Percentiles rank a stretch among this genome's conserved stretches.
Evolutionary conservation across 2,797 vertebrate species (phyloP).

Genomic region (Mus spretus): DNA sequence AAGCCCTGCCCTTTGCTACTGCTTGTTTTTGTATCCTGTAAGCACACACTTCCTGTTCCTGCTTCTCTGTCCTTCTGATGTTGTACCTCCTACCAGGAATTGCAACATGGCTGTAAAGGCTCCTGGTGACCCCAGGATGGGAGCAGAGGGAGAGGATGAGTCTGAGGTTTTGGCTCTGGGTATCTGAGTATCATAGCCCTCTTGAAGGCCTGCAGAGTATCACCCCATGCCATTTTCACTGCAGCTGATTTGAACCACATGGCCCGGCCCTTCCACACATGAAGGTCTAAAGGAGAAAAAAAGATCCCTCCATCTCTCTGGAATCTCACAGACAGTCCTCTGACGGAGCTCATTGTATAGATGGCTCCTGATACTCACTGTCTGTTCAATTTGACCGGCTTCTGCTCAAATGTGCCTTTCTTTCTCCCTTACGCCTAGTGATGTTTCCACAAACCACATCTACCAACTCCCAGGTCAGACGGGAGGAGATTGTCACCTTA

Average conservation of each 20-base stretch:
- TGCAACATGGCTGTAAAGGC: conserved; percentile 1
- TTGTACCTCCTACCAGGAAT: conserved; percentile 6
- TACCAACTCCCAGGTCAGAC: not conserved
- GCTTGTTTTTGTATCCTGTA: not conserved
- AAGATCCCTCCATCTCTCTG: not conserved
- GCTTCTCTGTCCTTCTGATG: not conserved
- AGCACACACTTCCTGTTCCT: not conserved
- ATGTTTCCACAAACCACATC: conserved; percentile 55
- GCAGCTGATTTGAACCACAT: not conserved
- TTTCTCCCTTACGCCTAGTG: conserved; percentile 11
- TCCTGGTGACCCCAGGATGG: conserved; percentile 36
- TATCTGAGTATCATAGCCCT: not conserved
- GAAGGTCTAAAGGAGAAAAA: not conserved
- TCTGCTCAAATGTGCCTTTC: conserved; percentile 1
- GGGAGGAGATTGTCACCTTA: conserved; percentile 29
- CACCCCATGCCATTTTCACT: not conserved
- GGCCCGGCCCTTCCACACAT: not conserved
- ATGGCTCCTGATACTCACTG: not conserved
- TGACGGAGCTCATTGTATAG: not conserved
- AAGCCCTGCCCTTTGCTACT: not conserved
- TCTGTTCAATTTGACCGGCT: conserved; percentile 47
- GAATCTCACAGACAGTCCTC: conserved; percentile 3
- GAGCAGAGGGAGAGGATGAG: conserved; percentile 12
- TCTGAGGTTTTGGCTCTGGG: conserved; percentile 19
- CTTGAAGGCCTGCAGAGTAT: conserved; percentile 8